Base-by-base conservation (phyloP, 2,797 vertebrate species). In the Calcarius lapponicus region DNA sequence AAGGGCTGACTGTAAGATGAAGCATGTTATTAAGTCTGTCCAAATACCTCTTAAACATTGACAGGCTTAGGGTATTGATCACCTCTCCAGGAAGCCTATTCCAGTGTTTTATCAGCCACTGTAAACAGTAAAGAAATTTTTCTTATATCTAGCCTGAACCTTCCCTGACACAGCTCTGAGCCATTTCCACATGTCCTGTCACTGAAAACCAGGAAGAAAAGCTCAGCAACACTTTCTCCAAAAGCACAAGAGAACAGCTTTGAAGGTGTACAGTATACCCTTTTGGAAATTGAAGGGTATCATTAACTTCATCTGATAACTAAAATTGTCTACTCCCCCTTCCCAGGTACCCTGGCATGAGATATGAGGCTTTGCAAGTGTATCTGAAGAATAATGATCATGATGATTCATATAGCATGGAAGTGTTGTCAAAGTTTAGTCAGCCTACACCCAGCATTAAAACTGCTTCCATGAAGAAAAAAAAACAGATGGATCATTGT, bases 401-500 rank as follows among this genome's bases (percentile, higher is more conserved):
- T 4, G 10, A 48, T 34, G 17, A 34, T 47, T 76, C 7, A 40
- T 34, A 11, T 31, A 18, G 11, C 0, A 0, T 40, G 29, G 64
- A 54, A 53, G 25, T 47, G 11, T 31, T 71, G 28, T 40, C 38
- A 16, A 69, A n/a, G 20, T 40, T 53, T 47, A 54, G 17, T 69
- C 31, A 62, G 13, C 40, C 28, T 51, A 45, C 29, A 47, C 17
- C 25, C 6, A 5, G 20, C 29, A 70, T 31, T 61, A 61, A 40
- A 70, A 70, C 20, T 34, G 31, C 14, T 34, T 78, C n/a, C 10
- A 8, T 70, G 34, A 62, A 31, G 9, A 10, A n/a, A 61, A 75
- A 54, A n/a, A 36, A 3, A 1, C 28, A 45, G 47, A 86, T 53
- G 20, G 13, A 40, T 34, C 48, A 13, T 26, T 48, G 42, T 47